These are phyloP conservation scores for Rhinoraja longicauda DNA, from an alignment of 2,797 vertebrate species.

Conservation along the genomic window DNA sequence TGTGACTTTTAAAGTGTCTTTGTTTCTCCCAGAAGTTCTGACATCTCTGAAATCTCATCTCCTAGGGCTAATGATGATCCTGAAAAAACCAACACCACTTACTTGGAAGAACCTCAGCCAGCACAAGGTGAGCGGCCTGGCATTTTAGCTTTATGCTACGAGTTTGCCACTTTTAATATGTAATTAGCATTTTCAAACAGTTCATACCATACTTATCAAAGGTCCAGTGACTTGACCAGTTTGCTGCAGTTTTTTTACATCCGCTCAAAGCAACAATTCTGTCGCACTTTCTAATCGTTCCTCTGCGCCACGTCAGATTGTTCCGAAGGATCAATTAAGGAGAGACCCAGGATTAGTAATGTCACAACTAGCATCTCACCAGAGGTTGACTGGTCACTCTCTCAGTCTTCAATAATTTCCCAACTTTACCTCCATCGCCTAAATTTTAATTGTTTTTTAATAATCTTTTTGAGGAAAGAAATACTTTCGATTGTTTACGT, in stretches of 20 bases:
- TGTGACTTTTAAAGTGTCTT: neutral
- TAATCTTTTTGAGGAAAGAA: no score
- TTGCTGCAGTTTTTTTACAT: neutral
- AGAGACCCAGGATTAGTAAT: neutral
- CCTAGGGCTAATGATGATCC: slow-evolving; percentile 78
- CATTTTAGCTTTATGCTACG: neutral
- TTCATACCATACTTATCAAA: neutral
- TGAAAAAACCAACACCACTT: slow-evolving; percentile 81
- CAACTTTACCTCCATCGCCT: neutral
- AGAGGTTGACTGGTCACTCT: neutral
- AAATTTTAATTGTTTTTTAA: neutral
- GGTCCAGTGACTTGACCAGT: neutral
- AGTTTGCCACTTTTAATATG: neutral
- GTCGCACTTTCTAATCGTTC: neutral
- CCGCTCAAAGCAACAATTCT: neutral
- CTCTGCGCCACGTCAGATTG: no score
- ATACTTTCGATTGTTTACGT: neutral
- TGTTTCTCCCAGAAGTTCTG: neutral
- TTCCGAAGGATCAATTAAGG: neutral
- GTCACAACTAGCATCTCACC: neutral
- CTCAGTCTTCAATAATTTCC: neutral
- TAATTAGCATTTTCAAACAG: neutral
- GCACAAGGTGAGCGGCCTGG: slow-evolving; percentile 70
- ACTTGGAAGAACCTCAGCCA: slow-evolving; percentile 78
- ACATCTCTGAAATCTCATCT: slow-evolving; percentile 14